A percentile compares a stretch with the other conserved stretches of the same genome.
Evolutionary conservation across 2,888 invertebrate species (phyloP).

Genomic region (Trachelus troglodyta): DNA sequence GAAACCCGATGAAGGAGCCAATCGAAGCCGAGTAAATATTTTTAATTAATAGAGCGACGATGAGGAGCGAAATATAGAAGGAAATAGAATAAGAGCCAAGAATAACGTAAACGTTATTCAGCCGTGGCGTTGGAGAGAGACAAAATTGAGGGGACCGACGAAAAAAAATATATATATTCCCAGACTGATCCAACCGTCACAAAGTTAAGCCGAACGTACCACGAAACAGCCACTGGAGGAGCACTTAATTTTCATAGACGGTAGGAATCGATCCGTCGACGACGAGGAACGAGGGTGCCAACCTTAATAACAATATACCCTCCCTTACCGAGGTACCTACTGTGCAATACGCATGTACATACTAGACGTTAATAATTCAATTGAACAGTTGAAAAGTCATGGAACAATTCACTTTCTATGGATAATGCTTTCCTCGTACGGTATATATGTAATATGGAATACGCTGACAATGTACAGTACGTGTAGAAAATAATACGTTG

Average conservation of each 20-base stretch:
- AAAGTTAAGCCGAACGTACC: not conserved
- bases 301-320: not conserved
- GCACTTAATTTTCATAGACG: not conserved
- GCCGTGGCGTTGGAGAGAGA: not conserved
- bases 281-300: not conserved
- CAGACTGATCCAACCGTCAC: not conserved
- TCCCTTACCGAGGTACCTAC: not conserved
- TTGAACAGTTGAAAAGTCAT: not conserved
- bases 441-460: not conserved
- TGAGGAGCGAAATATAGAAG: not conserved
- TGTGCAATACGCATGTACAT: not conserved
- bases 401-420: not conserved
- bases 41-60: not conserved
- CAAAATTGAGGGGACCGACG: too few species aligned
- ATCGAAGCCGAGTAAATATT: not conserved
- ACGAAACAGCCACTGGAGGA: not conserved
- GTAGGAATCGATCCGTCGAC: not conserved
- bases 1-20: not conserved
- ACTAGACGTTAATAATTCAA: not conserved
- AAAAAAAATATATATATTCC: not conserved
- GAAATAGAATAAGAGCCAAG: not conserved
- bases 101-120: not conserved
- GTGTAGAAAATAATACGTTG: not conserved
- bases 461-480: not conserved
- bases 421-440: not conserved